Evolutionary conservation across 2,797 vertebrate genomes (phyloP).

Genomic region (Picus viridis): DNA sequence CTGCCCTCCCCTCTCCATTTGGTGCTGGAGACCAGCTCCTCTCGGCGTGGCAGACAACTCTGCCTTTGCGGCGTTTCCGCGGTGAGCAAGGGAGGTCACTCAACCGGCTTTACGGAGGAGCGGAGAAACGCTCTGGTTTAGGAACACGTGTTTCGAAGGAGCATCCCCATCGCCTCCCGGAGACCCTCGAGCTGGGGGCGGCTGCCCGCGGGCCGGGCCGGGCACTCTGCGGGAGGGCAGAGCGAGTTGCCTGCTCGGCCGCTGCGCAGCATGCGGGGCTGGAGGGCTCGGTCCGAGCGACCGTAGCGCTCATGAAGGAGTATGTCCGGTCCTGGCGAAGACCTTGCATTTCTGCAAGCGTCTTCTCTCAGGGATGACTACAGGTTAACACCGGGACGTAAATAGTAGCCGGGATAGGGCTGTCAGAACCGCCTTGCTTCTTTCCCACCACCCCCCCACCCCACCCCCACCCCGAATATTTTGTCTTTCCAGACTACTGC

Average conservation of each 20-base stretch:
- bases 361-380: not conserved
- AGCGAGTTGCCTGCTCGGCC: not conserved
- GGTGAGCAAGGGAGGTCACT: not conserved
- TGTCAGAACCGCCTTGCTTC: not conserved
- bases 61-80: not conserved
- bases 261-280: not conserved
- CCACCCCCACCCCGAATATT: not conserved
- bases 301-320: not conserved
- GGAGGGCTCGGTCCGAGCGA: not conserved
- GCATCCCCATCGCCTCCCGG: not conserved
- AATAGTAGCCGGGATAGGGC: not conserved
- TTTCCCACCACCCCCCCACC: not conserved
- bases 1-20: not conserved
- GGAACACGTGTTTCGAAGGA: not conserved
- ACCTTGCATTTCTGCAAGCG: not conserved
- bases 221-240: not conserved
- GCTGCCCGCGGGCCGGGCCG: too few relatives aligned
- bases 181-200: not conserved
- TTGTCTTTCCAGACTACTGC: conserved; percentile 38
- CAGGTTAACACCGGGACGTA: not conserved
- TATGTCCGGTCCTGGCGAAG: not conserved
- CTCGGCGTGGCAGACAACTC: not conserved
- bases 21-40: not conserved
- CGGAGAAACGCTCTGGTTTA: not conserved
- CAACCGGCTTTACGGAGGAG: not conserved